Conservation (phyloP, 2,888 invertebrate species). For the Glyphotaelius pellucidus region DNA sequence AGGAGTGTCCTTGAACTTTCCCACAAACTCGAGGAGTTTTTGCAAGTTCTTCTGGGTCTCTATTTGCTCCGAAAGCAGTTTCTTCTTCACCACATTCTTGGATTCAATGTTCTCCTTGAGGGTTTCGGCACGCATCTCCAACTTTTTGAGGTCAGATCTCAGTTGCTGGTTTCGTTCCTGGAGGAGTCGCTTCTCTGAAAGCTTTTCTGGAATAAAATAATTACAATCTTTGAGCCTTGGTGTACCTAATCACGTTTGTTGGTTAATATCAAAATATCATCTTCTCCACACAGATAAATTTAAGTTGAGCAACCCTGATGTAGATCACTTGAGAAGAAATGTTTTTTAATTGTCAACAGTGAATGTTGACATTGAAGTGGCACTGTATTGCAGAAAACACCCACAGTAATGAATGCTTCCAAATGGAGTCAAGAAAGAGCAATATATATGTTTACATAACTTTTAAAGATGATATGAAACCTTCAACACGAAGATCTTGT, state of each 20-base stretch:
- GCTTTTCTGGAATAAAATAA: conserved; percentile 70
- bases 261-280: no score
- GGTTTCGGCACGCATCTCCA: conserved; percentile 74
- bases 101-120: conserved; percentile 75
- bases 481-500: no score
- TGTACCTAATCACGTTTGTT: neutral
- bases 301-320: no score
- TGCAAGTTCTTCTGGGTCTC: conserved; percentile 75
- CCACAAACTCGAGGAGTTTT: conserved; percentile 76
- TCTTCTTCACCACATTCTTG: conserved; percentile 75
- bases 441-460: no score
- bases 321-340: no score
- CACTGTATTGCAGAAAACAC: no score
- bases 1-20: conserved; percentile 70
- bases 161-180: conserved; percentile 75
- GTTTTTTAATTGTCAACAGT: no score
- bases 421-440: no score
- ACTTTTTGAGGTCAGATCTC: conserved; percentile 73
- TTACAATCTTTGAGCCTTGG: neutral
- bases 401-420: no score
- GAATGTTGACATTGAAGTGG: no score
- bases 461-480: no score
- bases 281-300: no score
- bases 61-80: conserved; percentile 74
- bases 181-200: conserved; percentile 73